phyloP scores from a whole-genome alignment of 2,888 invertebrate species.

The Tuberolachnus salignus region DNA sequence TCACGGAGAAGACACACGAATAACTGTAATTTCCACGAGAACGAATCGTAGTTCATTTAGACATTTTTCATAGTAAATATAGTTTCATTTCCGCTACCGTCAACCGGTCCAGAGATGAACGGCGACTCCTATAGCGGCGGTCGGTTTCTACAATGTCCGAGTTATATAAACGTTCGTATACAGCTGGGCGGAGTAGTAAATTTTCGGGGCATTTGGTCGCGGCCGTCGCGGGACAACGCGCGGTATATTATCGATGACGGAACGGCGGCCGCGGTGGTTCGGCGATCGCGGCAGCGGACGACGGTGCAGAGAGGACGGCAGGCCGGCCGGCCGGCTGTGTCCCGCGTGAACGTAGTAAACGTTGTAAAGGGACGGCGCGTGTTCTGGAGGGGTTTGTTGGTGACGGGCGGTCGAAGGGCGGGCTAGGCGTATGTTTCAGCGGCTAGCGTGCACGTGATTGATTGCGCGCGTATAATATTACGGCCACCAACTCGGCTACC shows the following conservation, averaged over 20 bases:
- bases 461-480: slow-evolving; percentile 35
- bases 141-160: no score
- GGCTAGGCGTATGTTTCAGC: neutral
- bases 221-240: slow-evolving; percentile 8
- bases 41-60: no score
- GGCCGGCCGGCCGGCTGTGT: neutral
- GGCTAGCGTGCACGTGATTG: slow-evolving; percentile 38
- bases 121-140: no score
- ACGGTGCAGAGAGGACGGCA: neutral
- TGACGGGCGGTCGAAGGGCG: neutral
- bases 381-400: neutral
- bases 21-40: no score
- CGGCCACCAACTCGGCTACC: neutral
- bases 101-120: no score
- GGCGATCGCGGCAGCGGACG: no score
- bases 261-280: neutral
- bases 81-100: no score
- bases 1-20: no score
- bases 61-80: no score
- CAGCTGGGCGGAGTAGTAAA: neutral
- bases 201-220: neutral
- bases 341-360: slow-evolving; percentile 25
- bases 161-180: neutral
- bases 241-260: slow-evolving; percentile 7
- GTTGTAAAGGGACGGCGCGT: slow-evolving; percentile 50